A percentile compares a stretch with the other conserved stretches of the same genome.
phyloP scores from a whole-genome alignment of 2,797 vertebrate genomes.

The Anabas testudineus region DNA sequence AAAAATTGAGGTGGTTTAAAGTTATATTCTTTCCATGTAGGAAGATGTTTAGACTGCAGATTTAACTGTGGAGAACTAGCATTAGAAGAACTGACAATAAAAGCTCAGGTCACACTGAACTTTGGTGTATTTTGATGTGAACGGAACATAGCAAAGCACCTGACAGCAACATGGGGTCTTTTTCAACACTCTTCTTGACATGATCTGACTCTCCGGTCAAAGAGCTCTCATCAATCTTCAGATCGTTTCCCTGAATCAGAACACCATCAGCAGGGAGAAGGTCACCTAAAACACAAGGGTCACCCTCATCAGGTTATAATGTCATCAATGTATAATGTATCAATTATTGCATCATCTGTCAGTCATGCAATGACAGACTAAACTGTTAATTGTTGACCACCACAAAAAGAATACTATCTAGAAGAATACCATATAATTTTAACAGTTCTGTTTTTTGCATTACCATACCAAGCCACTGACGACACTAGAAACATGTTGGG shows the following conservation, averaged over 20 bases:
- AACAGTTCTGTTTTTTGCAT: no score
- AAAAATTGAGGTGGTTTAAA: background rate
- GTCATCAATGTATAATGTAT: no score
- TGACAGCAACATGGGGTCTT: conserved; percentile 96
- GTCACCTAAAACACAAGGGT: conserved; percentile 87
- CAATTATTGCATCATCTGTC: conserved; percentile 17
- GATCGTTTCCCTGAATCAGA: conserved; percentile 96
- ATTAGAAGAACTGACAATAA: background rate
- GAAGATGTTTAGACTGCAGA: background rate
- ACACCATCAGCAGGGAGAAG: conserved; percentile 95
- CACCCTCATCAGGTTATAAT: conserved; percentile 1
- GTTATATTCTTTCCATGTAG: background rate
- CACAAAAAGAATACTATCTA: no score
- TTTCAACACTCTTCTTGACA: conserved; percentile 93
- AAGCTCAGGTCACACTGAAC: conserved; percentile 23
- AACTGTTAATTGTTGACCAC: no score
- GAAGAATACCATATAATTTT: no score
- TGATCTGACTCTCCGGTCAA: conserved; percentile 98
- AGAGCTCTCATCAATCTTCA: conserved; percentile 98
- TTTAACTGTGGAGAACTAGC: background rate
- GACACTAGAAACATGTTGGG: no score
- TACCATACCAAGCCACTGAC: no score
- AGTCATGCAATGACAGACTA: no score
- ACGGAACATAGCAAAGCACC: conserved; percentile 77
- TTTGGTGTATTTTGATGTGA: conserved; percentile 13